Evolutionary conservation across 2,113 vertebrate genomes (phyloP).

Genomic region (Jacana jacana): DNA sequence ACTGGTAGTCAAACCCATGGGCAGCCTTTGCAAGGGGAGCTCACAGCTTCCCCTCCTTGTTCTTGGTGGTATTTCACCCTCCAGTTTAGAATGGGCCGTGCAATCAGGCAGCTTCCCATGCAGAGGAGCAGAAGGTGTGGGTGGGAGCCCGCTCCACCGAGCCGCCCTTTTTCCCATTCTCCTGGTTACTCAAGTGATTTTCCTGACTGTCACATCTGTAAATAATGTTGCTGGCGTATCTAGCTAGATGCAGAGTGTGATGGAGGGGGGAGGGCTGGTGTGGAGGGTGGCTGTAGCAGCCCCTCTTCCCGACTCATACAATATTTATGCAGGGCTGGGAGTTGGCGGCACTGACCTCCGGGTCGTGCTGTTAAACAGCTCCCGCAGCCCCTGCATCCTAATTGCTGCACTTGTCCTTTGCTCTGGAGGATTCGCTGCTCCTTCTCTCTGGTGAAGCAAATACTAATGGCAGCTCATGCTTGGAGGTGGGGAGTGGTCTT

Average conservation of each 20-base stretch:
- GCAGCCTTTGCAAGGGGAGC: background rate
- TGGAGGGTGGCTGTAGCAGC: constrained; percentile 35
- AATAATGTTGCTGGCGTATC: constrained; percentile 70
- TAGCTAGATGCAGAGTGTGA: constrained; percentile 62
- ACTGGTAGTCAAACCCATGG: background rate
- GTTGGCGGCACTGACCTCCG: constrained; percentile 81
- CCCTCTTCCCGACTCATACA: constrained; percentile 78
- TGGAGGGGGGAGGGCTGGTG: constrained; percentile 36
- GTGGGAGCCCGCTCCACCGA: background rate
- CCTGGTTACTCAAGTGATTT: constrained; percentile 70
- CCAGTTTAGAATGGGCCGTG: fast-evolving
- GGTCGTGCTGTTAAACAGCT: constrained; percentile 89
- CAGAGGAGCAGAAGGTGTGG: background rate
- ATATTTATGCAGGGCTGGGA: constrained; percentile 87
- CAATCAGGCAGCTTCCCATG: fast-evolving
- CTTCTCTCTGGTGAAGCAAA: constrained; percentile 65
- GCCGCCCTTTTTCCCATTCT: constrained; percentile 45
- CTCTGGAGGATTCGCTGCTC: constrained; percentile 76
- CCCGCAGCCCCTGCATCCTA: constrained; percentile 83
- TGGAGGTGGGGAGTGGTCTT: constrained; percentile 39
- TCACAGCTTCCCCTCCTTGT: background rate
- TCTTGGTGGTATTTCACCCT: background rate
- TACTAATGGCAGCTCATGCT: constrained; percentile 75
- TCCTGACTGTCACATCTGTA: constrained; percentile 70
- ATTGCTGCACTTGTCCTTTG: constrained; percentile 83